Conservation (phyloP, 2,888 invertebrate species). For the Nysson spinosus region DNA sequence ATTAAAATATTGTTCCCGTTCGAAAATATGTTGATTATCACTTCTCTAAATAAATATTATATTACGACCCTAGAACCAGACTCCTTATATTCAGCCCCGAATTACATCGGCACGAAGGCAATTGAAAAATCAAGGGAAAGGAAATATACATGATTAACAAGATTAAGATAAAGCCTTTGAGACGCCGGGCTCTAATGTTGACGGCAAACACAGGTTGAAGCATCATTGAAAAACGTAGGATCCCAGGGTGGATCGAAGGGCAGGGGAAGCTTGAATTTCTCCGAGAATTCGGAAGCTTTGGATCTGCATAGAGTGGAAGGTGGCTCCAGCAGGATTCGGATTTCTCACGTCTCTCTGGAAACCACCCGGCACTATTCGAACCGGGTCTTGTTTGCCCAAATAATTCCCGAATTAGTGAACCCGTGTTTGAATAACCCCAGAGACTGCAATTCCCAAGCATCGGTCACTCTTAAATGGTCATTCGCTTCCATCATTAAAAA, state of each 20-base stretch:
- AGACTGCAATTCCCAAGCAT: background rate
- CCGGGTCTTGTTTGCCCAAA: constrained; percentile 62
- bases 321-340: constrained; percentile 28
- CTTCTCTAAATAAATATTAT: too few species aligned
- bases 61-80: too few species aligned
- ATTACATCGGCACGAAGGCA: too few species aligned
- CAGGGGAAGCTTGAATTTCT: constrained; percentile 17
- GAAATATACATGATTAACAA: too few species aligned
- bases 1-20: too few species aligned
- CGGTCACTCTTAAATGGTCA: too few species aligned
- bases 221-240: constrained; percentile 11
- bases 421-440: constrained; percentile 48
- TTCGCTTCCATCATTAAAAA: background rate
- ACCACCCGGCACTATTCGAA: constrained; percentile 54
- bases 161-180: too few species aligned
- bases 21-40: too few species aligned
- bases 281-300: constrained; percentile 44
- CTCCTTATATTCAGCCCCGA: too few species aligned
- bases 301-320: constrained; percentile 18
- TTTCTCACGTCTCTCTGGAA: constrained; percentile 60
- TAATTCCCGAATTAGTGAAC: constrained; percentile 67
- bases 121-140: too few species aligned
- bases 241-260: constrained; percentile 26
- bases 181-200: too few species aligned
- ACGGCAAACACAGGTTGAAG: too few species aligned